Conservation (phyloP, 2,113 vertebrate species). For the Setophaga kirtlandii region DNA sequence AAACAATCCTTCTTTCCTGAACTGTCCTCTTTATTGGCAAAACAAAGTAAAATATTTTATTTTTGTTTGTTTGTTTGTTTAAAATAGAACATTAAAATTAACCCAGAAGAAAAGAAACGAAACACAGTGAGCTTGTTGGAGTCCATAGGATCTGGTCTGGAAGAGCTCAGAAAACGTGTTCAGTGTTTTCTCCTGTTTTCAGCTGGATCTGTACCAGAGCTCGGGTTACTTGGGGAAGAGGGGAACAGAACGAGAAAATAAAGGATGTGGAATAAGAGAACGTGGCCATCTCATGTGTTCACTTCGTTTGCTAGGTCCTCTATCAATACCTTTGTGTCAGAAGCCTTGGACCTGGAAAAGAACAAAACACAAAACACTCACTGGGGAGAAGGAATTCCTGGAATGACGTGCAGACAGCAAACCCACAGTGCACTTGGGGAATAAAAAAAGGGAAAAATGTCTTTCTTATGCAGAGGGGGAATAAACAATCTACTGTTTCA, state of each 20-base stretch:
- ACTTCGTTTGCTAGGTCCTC: conserved; percentile 96
- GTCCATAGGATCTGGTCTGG: conserved; percentile 82
- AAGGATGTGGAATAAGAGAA: conserved; percentile 61
- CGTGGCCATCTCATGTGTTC: conserved; percentile 86
- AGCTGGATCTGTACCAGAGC: conserved; percentile 78
- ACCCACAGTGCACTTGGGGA: not conserved
- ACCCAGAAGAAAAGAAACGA: conserved; percentile 79
- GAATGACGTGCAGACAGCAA: not conserved
- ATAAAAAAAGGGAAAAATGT: no score
- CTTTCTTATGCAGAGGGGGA: not conserved
- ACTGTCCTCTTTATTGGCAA: conserved; percentile 81
- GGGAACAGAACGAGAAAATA: conserved; percentile 72
- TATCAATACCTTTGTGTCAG: conserved; percentile 96
- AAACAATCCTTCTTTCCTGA: conserved; percentile 89
- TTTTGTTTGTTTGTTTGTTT: conserved; percentile 49
- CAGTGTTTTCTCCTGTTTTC: conserved; percentile 77
- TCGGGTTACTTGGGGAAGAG: conserved; percentile 69
- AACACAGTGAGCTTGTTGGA: conserved; percentile 85
- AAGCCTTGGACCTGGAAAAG: conserved; percentile 85
- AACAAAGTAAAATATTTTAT: conserved; percentile 79
- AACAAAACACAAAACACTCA: not conserved
- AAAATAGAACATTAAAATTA: conserved; percentile 82
- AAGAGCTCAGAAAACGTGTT: conserved; percentile 78
- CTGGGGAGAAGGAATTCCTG: not conserved
- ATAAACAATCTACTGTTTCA: not conserved